Percentiles rank a stretch among this genome's conserved stretches.
phyloP scores from a whole-genome alignment of 2,113 vertebrate genomes.

The Felis chaus region DNA sequence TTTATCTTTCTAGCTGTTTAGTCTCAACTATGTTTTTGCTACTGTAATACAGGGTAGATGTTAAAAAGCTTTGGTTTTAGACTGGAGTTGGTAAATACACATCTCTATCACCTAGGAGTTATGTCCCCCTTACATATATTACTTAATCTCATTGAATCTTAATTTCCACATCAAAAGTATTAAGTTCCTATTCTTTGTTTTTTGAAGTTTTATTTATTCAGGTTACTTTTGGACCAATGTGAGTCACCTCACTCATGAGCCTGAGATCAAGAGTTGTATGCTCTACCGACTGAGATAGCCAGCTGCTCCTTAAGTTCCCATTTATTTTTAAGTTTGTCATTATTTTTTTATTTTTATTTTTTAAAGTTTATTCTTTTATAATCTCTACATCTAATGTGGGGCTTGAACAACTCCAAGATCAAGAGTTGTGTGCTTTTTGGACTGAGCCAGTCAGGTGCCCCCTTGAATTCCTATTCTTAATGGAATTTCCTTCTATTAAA shows the following conservation, averaged over 20 bases:
- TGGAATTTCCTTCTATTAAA: conserved; percentile 11
- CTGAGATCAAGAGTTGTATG: background rate
- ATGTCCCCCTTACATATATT: background rate
- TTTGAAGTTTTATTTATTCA: background rate
- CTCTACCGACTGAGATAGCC: background rate
- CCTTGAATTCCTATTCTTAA: background rate
- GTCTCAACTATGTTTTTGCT: background rate
- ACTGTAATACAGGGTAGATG: background rate
- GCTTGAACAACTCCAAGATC: too few species aligned
- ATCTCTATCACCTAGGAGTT: background rate
- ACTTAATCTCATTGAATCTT: background rate
- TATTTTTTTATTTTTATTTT: too few species aligned
- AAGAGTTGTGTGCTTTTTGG: too few species aligned
- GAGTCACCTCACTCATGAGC: background rate
- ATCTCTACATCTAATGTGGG: too few species aligned
- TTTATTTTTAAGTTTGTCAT: too few species aligned
- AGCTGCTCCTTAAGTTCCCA: background rate
- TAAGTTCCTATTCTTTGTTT: background rate
- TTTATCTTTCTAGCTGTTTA: background rate
- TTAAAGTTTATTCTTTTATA: too few species aligned
- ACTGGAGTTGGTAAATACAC: background rate
- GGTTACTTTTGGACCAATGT: background rate
- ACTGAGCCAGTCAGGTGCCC: too few species aligned
- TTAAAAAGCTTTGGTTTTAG: conserved; percentile 50
- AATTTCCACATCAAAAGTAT: background rate